Conservation (phyloP, 2,797 vertebrate species). For the Morelia viridis region DNA sequence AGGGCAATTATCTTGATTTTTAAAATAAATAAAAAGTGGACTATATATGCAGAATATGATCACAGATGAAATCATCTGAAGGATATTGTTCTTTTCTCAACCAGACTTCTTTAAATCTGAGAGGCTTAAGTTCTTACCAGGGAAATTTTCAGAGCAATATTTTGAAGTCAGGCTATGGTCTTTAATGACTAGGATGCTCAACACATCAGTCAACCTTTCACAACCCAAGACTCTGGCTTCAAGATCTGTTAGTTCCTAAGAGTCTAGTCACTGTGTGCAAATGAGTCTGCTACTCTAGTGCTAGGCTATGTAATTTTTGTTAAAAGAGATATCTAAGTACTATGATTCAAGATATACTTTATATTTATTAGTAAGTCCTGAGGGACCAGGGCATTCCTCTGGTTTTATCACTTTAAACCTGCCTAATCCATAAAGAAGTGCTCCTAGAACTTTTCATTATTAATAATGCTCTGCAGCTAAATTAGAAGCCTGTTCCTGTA, state of each 20-base stretch:
- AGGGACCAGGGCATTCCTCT: slow-evolving; percentile 32
- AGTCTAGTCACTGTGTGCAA: neutral
- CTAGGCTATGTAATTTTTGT: neutral
- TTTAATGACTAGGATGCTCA: neutral
- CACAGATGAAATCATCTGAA: neutral
- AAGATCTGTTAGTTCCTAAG: neutral
- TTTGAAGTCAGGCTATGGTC: neutral
- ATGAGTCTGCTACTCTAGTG: neutral
- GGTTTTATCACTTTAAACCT: slow-evolving; percentile 64
- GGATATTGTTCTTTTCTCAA: neutral
- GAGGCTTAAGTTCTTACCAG: neutral
- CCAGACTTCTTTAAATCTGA: neutral
- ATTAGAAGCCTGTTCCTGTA: slow-evolving; percentile 76
- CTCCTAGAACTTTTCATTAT: slow-evolving; percentile 76
- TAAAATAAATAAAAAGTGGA: neutral
- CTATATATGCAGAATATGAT: neutral
- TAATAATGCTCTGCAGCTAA: slow-evolving; percentile 77
- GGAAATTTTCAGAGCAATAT: neutral
- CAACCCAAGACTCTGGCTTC: neutral
- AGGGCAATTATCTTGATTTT: neutral
- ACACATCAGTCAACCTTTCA: neutral
- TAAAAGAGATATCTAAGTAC: slow-evolving; percentile 1
- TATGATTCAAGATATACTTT: neutral
- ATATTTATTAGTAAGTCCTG: slow-evolving; percentile 44
- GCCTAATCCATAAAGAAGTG: slow-evolving; percentile 56